These are phyloP conservation scores for Venturia canescens DNA, from an alignment of 1,140 invertebrate species.

Conservation along the genomic window DNA sequence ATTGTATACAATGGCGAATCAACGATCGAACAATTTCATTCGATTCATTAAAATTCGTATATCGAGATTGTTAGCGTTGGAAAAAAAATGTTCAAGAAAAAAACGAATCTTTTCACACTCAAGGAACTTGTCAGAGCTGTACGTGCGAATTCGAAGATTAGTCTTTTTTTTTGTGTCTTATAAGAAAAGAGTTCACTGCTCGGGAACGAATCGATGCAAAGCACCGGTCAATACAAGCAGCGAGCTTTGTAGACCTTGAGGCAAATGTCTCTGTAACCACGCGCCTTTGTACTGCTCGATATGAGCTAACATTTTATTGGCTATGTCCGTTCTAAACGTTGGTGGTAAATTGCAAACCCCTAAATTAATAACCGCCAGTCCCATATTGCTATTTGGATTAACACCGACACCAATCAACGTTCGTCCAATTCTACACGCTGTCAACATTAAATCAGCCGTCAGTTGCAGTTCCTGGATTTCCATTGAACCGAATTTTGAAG, in stretches of 20 bases:
- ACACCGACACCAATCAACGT: slow-evolving; percentile 79
- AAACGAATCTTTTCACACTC: slow-evolving; percentile 47
- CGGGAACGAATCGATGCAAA: slow-evolving; percentile 78
- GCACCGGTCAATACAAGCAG: slow-evolving; percentile 77
- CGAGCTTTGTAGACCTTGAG: slow-evolving; percentile 78
- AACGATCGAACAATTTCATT: background rate
- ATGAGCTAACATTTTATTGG: slow-evolving; percentile 81
- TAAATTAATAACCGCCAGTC: slow-evolving; percentile 81
- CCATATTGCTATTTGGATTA: slow-evolving; percentile 81
- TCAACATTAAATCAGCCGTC: slow-evolving; percentile 81
- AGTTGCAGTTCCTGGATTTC: slow-evolving; percentile 80
- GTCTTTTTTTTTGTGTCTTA: background rate
- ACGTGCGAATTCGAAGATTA: background rate
- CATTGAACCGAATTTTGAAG: slow-evolving; percentile 73
- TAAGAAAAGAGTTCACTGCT: slow-evolving; percentile 53
- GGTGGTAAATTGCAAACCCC: slow-evolving; percentile 81
- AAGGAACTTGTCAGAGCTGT: slow-evolving; percentile 57
- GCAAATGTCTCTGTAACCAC: slow-evolving; percentile 78
- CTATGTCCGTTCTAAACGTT: slow-evolving; percentile 81
- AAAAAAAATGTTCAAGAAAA: slow-evolving; percentile 19
- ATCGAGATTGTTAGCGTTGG: background rate
- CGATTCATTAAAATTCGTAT: background rate
- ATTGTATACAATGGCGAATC: background rate
- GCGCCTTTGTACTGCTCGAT: slow-evolving; percentile 80
- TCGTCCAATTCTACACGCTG: slow-evolving; percentile 81